Conservation (phyloP, 2,797 vertebrate species). For the Etheostoma perlongum region DNA sequence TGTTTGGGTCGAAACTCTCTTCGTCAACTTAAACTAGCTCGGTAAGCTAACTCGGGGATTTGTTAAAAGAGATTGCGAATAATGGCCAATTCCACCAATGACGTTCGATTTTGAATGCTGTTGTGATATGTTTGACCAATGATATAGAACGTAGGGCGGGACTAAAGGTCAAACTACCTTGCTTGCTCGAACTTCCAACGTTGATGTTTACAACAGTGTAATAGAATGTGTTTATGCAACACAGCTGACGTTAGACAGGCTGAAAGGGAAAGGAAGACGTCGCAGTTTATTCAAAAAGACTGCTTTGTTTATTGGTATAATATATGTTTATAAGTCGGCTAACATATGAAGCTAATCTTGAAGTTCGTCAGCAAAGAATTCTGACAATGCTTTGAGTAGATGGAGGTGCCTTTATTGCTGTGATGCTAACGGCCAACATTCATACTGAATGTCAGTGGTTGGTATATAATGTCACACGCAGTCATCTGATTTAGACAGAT, state of each 20-base stretch:
- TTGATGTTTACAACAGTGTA: conserved; percentile 64
- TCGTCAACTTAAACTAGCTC: conserved; percentile 57
- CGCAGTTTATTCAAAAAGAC: not conserved
- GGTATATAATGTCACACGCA: not conserved
- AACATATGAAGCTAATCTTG: not conserved
- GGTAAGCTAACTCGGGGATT: conserved; percentile 50
- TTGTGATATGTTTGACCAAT: conserved; percentile 38
- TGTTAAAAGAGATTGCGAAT: conserved; percentile 19
- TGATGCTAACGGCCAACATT: too few species aligned
- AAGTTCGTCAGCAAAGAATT: conserved; percentile 11
- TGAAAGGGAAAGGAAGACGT: not conserved
- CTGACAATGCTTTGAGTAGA: not conserved
- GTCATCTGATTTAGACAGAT: too few species aligned
- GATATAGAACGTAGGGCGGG: conserved; percentile 58
- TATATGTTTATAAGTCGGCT: not conserved
- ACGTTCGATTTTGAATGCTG: accelerated
- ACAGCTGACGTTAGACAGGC: conserved; percentile 31
- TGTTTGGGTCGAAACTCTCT: not conserved
- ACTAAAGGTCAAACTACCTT: conserved; percentile 66
- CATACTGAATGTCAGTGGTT: not conserved
- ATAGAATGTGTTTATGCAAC: conserved; percentile 70
- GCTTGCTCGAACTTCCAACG: conserved; percentile 67
- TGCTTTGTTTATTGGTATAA: not conserved
- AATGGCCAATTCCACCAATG: conserved; percentile 61
- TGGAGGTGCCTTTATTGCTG: too few species aligned